A percentile compares a stretch with the other conserved stretches of the same genome.
Evolutionary conservation across 2,888 invertebrate species (phyloP).

Genomic region (Leptinotarsa tumamoca): DNA sequence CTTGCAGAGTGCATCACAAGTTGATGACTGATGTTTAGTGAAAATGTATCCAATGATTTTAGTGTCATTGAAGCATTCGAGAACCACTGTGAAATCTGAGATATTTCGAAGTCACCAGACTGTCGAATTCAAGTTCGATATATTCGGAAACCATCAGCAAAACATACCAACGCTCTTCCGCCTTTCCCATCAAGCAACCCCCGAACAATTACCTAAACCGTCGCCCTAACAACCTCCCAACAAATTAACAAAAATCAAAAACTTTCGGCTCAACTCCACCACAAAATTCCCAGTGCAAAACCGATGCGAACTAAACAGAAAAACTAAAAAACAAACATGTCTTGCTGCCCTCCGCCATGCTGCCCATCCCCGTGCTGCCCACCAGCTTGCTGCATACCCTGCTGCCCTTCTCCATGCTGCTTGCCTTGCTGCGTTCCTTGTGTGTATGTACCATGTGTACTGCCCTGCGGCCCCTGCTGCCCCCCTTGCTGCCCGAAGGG

Average conservation of each 20-base stretch:
- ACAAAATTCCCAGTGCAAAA: conserved; percentile 24
- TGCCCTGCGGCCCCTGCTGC: conserved; percentile 43
- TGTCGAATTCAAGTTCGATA: not conserved
- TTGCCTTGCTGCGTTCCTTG: conserved; percentile 50
- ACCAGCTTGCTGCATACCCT: conserved; percentile 47
- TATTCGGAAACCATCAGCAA: not conserved
- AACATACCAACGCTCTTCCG: not conserved
- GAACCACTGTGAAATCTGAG: too few species aligned
- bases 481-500: conserved; percentile 41
- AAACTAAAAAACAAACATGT: conserved; percentile 27
- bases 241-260: conserved; percentile 13
- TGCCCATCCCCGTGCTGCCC: conserved; percentile 49
- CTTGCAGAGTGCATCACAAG: too few species aligned
- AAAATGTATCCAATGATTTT: too few species aligned
- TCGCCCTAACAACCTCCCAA: conserved; percentile 6
- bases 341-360: conserved; percentile 49
- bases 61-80: too few species aligned
- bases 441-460: conserved; percentile 50
- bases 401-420: conserved; percentile 48
- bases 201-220: not conserved
- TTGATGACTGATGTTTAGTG: too few species aligned
- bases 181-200: not conserved
- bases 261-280: conserved; percentile 23
- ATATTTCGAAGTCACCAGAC: not conserved
- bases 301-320: conserved; percentile 1